A percentile compares a stretch with the other conserved stretches of the same genome.
These are phyloP conservation scores for Drosophila kurseongensis DNA, from an alignment of 1,140 invertebrate genomes.

Conservation along the genomic window DNA sequence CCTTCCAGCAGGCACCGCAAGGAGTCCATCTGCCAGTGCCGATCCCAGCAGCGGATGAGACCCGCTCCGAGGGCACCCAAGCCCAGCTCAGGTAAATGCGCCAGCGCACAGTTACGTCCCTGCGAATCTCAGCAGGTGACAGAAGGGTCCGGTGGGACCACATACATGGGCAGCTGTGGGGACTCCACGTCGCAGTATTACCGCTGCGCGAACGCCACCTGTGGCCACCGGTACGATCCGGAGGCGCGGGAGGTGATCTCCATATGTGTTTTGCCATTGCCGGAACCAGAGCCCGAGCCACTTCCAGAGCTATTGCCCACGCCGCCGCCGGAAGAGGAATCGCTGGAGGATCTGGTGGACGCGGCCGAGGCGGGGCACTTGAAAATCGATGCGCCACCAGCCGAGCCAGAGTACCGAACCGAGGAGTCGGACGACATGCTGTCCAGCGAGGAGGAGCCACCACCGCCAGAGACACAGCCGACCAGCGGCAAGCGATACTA, in stretches of 20 bases:
- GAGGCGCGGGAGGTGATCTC: conserved; percentile 27
- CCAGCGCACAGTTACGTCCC: background rate
- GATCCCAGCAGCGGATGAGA: background rate
- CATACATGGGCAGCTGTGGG: conserved; percentile 9
- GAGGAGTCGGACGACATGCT: background rate
- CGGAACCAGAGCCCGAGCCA: background rate
- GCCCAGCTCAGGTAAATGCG: conserved; percentile 26
- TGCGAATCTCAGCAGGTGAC: background rate
- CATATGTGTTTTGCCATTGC: conserved; percentile 2
- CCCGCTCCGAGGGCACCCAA: background rate
- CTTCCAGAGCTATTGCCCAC: background rate
- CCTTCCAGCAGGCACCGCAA: background rate
- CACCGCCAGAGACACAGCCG: background rate
- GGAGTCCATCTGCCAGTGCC: conserved; percentile 5
- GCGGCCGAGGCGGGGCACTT: background rate
- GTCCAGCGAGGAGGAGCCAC: background rate
- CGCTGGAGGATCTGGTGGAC: background rate
- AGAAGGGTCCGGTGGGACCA: background rate
- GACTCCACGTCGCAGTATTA: conserved; percentile 3
- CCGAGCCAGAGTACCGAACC: background rate
- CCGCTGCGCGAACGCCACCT: background rate
- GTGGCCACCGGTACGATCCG: background rate
- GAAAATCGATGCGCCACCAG: background rate
- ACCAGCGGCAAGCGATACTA: conserved; percentile 32
- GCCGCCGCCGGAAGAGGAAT: background rate